Conservation (phyloP, 53 echinoderm and acorn worm genomes). For the Stichopus horrens region DNA sequence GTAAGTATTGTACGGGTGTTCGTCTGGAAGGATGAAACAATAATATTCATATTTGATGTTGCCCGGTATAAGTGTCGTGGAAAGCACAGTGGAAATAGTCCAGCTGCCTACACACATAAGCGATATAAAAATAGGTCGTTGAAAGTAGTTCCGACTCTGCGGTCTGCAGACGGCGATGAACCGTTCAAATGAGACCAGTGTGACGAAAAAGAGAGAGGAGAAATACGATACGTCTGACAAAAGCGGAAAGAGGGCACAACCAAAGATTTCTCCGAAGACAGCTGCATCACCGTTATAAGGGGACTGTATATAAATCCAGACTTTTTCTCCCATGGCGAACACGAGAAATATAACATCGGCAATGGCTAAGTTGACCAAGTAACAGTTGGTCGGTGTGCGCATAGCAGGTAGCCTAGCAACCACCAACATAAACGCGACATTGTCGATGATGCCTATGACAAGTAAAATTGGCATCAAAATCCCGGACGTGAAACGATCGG, state of each 20-base stretch:
- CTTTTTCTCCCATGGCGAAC: constrained; percentile 79
- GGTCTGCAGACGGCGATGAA: constrained; percentile 83
- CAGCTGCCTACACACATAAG: constrained; percentile 37
- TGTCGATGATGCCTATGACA: constrained; percentile 69
- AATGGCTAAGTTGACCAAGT: constrained; percentile 70
- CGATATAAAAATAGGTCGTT: constrained; percentile 15
- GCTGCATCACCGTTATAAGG: constrained; percentile 61
- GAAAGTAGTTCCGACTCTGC: constrained; percentile 36
- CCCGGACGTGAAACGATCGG: constrained; percentile 58
- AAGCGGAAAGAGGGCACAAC: constrained; percentile 70
- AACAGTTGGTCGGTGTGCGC: constrained; percentile 92
- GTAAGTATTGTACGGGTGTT: constrained; percentile 17
- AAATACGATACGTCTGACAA: constrained; percentile 83
- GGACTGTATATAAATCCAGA: constrained; percentile 61
- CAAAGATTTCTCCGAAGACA: constrained; percentile 54
- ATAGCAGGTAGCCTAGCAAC: constrained; percentile 70
- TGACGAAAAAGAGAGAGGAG: constrained; percentile 80
- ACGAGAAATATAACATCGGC: constrained; percentile 87
- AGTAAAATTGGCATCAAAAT: constrained; percentile 76
- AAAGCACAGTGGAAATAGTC: constrained; percentile 45
- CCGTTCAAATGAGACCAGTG: constrained; percentile 81
- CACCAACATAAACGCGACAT: constrained; percentile 81
- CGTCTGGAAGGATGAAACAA: constrained; percentile 39
- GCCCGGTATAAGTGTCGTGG: constrained; percentile 44
- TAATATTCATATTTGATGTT: not conserved